Base-by-base conservation (phyloP, 2,797 vertebrate genomes). In the Artibeus jamaicensis region DNA sequence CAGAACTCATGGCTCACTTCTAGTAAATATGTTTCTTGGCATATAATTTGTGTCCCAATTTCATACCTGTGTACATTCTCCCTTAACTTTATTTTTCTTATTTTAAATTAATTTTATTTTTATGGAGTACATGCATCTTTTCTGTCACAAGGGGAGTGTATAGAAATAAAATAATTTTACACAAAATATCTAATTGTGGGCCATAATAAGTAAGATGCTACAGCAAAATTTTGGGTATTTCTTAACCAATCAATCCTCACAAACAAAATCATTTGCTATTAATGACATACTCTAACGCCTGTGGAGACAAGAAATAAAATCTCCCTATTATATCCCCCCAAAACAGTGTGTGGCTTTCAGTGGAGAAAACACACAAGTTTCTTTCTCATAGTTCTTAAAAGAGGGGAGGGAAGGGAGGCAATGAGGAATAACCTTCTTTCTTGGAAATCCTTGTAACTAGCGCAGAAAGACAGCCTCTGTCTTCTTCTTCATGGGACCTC, bases 91-190 rank as follows among this genome's bases (percentile, higher is more conserved):
- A 71, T 94, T 74, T 86, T 91, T 59, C 57, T 85, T 86, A 83
- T 42, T 93, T 90, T 44, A 89, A 87, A 93, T 91, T 82, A 53
- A 81, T 21, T 62, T 91, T 87, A 81, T 50, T 48, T 92, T 83
- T 84, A 70, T 87, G 59, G 24, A 55, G 4, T 86, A 1, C 34
- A 73, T 55, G 7, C 21, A 86, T 73, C 44, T 3, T 91, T 86
- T 93, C 39, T 50, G 24, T 42, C 37, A 55, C 32, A 83, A 65
- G 19, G 5, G 18, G 0, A 19, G 5, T 11, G 46, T 37, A 79
- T 0, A 68, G 22, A 78, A 83, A 94, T 90, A 86, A 85, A 93
- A 79, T 57, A 50, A 62, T 71, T 50, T 86, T 53, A 86, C 42
- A n/a, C 2, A 68, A 7, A 71, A 39, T 9, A 46, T 3, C 34